These are phyloP conservation scores for Rhagium mordax DNA, from an alignment of 2,888 invertebrate genomes.

Conservation along the genomic window DNA sequence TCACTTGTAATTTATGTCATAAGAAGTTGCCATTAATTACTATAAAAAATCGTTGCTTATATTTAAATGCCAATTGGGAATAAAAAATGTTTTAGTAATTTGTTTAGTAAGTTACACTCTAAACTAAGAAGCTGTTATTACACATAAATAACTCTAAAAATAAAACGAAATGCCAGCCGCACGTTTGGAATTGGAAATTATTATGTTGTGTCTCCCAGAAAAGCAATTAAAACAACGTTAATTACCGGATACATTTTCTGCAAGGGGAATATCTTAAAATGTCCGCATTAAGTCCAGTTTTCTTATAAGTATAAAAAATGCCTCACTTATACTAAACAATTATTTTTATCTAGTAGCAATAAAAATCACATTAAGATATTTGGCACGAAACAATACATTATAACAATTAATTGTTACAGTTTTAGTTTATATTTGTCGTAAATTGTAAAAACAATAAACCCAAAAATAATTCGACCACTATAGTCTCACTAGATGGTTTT, in stretches of 20 bases:
- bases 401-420: background rate
- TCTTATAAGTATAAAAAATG: background rate
- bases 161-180: background rate
- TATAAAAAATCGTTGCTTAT: background rate
- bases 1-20: slow-evolving; percentile 9
- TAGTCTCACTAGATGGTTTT: background rate
- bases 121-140: slow-evolving; percentile 12
- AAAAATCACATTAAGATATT: background rate
- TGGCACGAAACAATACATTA: background rate
- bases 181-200: slow-evolving; percentile 9
- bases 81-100: slow-evolving; percentile 36
- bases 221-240: slow-evolving; percentile 21
- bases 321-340: background rate
- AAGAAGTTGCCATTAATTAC: background rate
- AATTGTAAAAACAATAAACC: slow-evolving; percentile 7
- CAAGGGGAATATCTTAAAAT: background rate
- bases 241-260: slow-evolving; percentile 27
- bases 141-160: slow-evolving; percentile 31
- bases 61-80: slow-evolving; percentile 38
- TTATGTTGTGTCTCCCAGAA: slow-evolving; percentile 19
- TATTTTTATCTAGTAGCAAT: background rate
- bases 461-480: slow-evolving; percentile 23
- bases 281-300: background rate
- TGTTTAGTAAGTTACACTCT: slow-evolving; percentile 20
- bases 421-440: slow-evolving; percentile 10